Evolutionary conservation across 2,888 invertebrate genomes (phyloP).

Genomic region (Drosophila barbarae): DNA sequence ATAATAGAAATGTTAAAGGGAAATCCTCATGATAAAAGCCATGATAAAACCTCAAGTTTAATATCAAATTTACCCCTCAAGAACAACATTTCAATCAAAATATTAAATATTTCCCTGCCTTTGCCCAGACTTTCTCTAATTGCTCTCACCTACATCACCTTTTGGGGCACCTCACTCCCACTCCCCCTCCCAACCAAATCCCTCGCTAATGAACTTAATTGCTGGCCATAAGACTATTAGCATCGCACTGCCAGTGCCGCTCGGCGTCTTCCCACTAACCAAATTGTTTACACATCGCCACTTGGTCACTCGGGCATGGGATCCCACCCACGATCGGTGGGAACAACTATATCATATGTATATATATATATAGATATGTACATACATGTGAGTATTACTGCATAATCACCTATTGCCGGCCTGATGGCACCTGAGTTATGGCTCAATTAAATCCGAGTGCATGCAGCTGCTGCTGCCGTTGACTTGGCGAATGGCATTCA

Average conservation of each 20-base stretch:
- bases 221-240: conserved; percentile 66
- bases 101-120: background rate
- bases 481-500: conserved; percentile 29
- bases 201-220: conserved; percentile 59
- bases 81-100: background rate
- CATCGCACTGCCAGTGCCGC: conserved; percentile 14
- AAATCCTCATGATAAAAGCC: too few species aligned
- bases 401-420: conserved; percentile 40
- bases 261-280: conserved; percentile 26
- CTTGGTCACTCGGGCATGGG: conserved; percentile 16
- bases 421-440: conserved; percentile 18
- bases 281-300: conserved; percentile 49
- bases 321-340: conserved; percentile 42
- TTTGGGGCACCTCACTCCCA: background rate
- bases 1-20: background rate
- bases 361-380: background rate
- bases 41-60: background rate
- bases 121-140: background rate
- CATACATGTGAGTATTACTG: conserved; percentile 12
- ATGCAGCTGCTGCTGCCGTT: conserved; percentile 31
- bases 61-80: background rate
- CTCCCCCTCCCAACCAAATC: background rate
- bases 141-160: background rate
- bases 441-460: conserved; percentile 36
- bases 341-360: background rate